Conservation (phyloP, 2,888 invertebrate genomes). For the Acleris literana region DNA sequence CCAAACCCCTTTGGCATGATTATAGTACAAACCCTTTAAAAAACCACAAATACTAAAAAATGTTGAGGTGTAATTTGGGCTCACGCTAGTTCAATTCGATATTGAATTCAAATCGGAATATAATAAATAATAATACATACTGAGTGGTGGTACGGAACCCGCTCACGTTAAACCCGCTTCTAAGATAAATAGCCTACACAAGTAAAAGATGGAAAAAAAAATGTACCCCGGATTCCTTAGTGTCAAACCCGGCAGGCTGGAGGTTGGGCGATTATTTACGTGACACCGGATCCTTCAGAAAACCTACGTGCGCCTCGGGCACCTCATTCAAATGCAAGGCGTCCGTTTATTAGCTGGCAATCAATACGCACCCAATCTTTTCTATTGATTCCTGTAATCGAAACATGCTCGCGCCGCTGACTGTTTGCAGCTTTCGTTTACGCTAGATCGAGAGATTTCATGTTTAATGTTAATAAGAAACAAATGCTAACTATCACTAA, state of each 20-base stretch:
- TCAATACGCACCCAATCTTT: conserved; percentile 64
- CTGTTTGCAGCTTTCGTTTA: conserved; percentile 1
- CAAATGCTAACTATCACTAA: too few relatives aligned
- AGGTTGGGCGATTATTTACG: conserved; percentile 63
- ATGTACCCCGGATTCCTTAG: conserved; percentile 53
- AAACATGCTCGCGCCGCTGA: conserved; percentile 25
- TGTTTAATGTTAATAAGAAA: not conserved
- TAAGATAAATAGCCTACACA: too few relatives aligned
- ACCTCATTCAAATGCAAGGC: conserved; percentile 68
- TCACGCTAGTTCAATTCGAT: too few relatives aligned
- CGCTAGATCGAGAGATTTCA: not conserved
- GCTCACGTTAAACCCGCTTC: too few relatives aligned
- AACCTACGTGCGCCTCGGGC: conserved; percentile 57
- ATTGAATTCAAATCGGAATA: too few relatives aligned
- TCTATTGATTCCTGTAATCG: conserved; percentile 51
- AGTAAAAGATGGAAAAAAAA: conserved; percentile 30
- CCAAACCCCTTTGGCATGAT: too few relatives aligned
- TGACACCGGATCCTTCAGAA: conserved; percentile 68
- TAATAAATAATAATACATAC: too few relatives aligned
- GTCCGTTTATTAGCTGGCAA: conserved; percentile 71
- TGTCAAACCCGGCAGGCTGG: conserved; percentile 55
- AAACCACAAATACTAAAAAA: too few relatives aligned
- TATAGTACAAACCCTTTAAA: too few relatives aligned
- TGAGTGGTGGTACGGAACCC: too few relatives aligned
- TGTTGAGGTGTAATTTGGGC: too few relatives aligned